phyloP scores from a whole-genome alignment of 2,797 vertebrate species.

The Passerculus sandwichensis region DNA sequence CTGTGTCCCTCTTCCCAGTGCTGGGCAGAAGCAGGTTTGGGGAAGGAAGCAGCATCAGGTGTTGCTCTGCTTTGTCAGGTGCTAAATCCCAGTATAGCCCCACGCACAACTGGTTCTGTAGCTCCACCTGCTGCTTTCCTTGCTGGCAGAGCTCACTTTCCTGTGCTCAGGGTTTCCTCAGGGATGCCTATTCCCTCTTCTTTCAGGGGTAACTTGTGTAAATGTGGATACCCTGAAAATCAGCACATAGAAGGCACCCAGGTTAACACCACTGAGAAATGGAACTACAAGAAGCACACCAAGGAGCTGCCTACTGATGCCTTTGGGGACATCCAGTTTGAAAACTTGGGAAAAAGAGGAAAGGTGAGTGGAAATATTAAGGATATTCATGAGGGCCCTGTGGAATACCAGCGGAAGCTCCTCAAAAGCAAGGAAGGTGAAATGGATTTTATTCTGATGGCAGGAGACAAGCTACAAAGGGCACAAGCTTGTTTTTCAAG shows the following conservation, averaged over 20 bases:
- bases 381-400: accelerated
- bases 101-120: background rate
- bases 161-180: background rate
- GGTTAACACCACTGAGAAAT: constrained; percentile 74
- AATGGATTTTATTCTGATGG: background rate
- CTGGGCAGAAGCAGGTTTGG: background rate
- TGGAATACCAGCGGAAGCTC: background rate
- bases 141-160: background rate
- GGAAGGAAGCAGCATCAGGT: background rate
- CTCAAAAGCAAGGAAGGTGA: background rate
- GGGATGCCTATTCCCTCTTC: background rate
- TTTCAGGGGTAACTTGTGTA: constrained; percentile 75
- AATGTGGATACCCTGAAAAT: constrained; percentile 78
- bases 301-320: constrained; percentile 80
- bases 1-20: background rate
- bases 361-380: constrained; percentile 66
- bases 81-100: background rate
- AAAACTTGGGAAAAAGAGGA: constrained; percentile 78
- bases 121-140: background rate
- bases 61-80: background rate
- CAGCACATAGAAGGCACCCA: constrained; percentile 79
- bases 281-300: constrained; percentile 82
- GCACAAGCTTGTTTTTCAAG: background rate
- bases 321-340: constrained; percentile 82
- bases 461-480: background rate